Percentiles rank a stretch among this genome's conserved stretches.
phyloP scores from a whole-genome alignment of 2,888 invertebrate genomes.

The Augochlorella aurata region DNA sequence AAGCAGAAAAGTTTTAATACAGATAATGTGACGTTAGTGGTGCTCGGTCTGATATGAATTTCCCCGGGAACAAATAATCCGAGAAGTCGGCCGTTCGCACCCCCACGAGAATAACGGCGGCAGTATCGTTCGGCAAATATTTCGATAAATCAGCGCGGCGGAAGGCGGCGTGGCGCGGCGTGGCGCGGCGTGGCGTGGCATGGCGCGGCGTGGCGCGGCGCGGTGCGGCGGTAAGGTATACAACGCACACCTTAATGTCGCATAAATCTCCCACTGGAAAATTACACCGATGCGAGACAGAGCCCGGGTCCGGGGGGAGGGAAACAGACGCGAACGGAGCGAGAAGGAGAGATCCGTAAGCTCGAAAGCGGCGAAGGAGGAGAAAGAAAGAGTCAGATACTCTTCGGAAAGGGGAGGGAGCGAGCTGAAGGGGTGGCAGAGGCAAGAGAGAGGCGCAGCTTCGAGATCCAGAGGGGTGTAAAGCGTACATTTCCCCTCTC shows the following conservation, averaged over 20 bases:
- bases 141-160: conserved; percentile 73
- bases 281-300: conserved; percentile 80
- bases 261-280: conserved; percentile 81
- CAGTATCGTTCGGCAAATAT: conserved; percentile 70
- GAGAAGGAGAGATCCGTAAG: conserved; percentile 50
- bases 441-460: conserved; percentile 79
- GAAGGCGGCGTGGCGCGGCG: conserved; percentile 52
- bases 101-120: conserved; percentile 44
- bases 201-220: conserved; percentile 24
- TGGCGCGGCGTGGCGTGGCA: conserved; percentile 62
- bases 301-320: conserved; percentile 36
- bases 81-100: conserved; percentile 5
- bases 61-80: conserved; percentile 28
- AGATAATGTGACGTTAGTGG: too few species aligned
- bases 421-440: conserved; percentile 75
- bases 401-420: conserved; percentile 72
- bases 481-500: conserved; percentile 67
- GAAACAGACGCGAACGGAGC: conserved; percentile 55
- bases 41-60: conserved; percentile 9
- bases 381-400: conserved; percentile 71
- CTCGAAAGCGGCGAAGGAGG: conserved; percentile 54
- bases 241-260: conserved; percentile 80
- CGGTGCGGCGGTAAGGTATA: conserved; percentile 65
- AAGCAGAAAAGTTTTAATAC: too few species aligned
- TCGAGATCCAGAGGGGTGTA: conserved; percentile 65